Base-by-base conservation (phyloP, 2,888 invertebrate species). In the Peribatodes rhomboidaria region DNA sequence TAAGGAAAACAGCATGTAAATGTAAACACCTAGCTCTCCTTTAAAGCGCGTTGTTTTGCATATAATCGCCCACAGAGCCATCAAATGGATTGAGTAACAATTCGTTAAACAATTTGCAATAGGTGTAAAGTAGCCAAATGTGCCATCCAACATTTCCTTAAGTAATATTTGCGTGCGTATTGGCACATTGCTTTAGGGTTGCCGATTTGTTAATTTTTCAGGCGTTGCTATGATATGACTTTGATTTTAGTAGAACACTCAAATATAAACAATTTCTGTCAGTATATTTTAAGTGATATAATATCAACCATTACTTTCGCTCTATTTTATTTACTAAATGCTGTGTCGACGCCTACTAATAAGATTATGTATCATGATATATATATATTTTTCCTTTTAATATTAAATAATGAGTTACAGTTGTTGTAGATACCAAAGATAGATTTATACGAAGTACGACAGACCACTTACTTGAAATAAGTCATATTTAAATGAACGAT, bases 101-200 rank as follows among this genome's bases (percentile, higher is more conserved):
- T 63, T 55, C 67, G 59, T 55, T 55, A 46, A 59, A 59, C 50
- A 56, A 61, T 56, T 53, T 37, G 55, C 68, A 68, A 64, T 58
- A 64, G 52, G 62, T 54, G 54, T 66, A 61, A 61, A 65, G 54
- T 61, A 61, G 56, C 57, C 59, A 56, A 64, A 67, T 66, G 63
- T 53, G 53, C 58, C 61, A 59, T 70, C 58, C 47, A 61, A 62
- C 56, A 67, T 61, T 41, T 57, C 63, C 61, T 56, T 62, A 42
- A 41, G 49, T 50, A 54, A 62, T 54, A 57, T 62, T 54, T 49
- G 60, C 44, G 59, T 58, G 60, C 61, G 44, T 56, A 67, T 68
- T 65, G 61, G 67, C 65, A 65, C 39, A 58, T 60, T 58, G 33
- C 3, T 27, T 31, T 27, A 65, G 59, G 65, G 65, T 56, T 65